Evolutionary conservation across 2,113 vertebrate species (phyloP).

Genomic region (Ahaetulla prasina): DNA sequence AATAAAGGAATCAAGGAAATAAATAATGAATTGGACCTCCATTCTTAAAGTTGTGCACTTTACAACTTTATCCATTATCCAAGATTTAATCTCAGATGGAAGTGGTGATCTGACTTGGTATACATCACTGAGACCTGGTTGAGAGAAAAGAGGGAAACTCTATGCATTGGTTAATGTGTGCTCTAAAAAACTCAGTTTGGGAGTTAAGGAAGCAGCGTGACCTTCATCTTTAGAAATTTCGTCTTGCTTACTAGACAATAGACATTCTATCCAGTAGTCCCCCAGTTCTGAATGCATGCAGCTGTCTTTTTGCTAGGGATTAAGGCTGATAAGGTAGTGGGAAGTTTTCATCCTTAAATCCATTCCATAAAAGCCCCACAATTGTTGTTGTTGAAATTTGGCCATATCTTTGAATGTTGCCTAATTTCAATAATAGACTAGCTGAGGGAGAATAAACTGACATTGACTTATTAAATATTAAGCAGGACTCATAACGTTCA

Average conservation of each 20-base stretch:
- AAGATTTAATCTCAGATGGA: neutral
- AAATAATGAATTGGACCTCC: neutral
- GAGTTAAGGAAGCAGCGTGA: neutral
- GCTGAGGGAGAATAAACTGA: neutral
- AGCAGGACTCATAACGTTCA: neutral
- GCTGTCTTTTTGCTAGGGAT: neutral
- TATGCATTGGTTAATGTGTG: neutral
- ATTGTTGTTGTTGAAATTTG: neutral
- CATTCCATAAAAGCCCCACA: neutral
- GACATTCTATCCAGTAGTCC: neutral
- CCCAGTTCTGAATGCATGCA: neutral
- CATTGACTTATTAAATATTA: neutral
- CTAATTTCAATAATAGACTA: neutral
- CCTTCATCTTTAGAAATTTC: neutral
- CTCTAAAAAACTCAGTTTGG: neutral
- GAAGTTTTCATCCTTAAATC: neutral
- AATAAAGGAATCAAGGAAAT: neutral
- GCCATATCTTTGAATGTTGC: neutral
- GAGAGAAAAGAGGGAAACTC: neutral
- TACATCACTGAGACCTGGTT: neutral
- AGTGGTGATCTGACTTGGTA: neutral
- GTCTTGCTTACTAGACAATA: neutral
- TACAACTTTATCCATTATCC: neutral
- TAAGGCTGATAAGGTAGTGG: neutral
- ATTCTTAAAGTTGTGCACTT: neutral